These are phyloP conservation scores for Scaptomyza polygonia DNA, from an alignment of 2,888 invertebrate genomes.

Conservation along the genomic window DNA sequence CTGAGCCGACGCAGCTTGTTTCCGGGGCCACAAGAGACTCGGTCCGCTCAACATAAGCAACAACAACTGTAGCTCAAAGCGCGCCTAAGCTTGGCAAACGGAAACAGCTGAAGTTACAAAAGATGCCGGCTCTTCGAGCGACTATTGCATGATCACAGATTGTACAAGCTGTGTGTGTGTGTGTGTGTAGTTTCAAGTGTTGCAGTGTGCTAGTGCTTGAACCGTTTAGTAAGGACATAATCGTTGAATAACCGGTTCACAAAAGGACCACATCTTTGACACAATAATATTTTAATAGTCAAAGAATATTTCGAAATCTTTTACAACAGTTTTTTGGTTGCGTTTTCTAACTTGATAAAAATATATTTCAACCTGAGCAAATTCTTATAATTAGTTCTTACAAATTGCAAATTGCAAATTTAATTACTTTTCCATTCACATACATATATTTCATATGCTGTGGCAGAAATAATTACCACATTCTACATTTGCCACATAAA, in stretches of 20 bases:
- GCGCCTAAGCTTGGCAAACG: slow-evolving; percentile 9
- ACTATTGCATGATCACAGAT: slow-evolving; percentile 32
- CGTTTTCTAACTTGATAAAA: no score
- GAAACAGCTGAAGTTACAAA: slow-evolving; percentile 18
- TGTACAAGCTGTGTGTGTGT: slow-evolving; percentile 22
- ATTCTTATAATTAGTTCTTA: neutral
- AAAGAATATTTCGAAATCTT: neutral
- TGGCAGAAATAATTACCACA: neutral
- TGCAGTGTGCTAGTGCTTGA: slow-evolving; percentile 12
- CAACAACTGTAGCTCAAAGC: neutral
- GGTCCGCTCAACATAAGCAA: slow-evolving; percentile 20
- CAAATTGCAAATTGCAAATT: neutral
- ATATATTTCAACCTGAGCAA: no score
- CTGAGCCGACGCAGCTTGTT: slow-evolving; percentile 38
- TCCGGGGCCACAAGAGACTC: slow-evolving; percentile 46
- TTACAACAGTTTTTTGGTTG: no score
- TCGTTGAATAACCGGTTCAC: slow-evolving; percentile 19
- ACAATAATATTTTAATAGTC: neutral
- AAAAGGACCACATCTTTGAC: neutral
- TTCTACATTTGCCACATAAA: neutral
- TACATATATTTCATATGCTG: neutral
- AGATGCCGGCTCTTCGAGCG: slow-evolving; percentile 3
- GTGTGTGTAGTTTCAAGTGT: slow-evolving; percentile 4
- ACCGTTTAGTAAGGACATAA: slow-evolving; percentile 24
- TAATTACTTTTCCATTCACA: neutral